Evolutionary conservation across 2,113 vertebrate genomes (phyloP).

Genomic region (Acrocephalus arundinaceus): DNA sequence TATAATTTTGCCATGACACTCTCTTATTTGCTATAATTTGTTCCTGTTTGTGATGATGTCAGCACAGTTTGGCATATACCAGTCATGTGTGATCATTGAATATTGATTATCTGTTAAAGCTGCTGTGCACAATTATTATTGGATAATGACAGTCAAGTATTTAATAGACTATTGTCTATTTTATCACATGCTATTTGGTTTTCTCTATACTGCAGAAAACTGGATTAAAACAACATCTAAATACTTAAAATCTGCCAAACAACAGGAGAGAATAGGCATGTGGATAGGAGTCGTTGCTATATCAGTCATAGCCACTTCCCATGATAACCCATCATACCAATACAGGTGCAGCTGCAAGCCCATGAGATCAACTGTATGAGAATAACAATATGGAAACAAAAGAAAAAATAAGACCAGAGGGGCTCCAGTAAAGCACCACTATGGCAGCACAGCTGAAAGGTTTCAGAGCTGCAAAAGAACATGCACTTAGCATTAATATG

Average conservation of each 20-base stretch:
- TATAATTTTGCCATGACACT: background rate
- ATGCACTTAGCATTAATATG: background rate
- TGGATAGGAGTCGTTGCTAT: background rate
- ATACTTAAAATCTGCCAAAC: background rate
- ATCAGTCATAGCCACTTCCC: background rate
- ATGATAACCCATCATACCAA: rapidly evolving
- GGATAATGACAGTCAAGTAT: background rate
- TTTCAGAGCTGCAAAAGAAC: background rate
- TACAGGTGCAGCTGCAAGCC: background rate
- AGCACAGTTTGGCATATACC: background rate
- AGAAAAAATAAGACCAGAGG: background rate
- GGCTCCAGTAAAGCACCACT: background rate
- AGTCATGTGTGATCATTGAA: rapidly evolving
- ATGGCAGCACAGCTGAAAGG: background rate
- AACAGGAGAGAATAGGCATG: background rate
- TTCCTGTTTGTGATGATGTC: background rate
- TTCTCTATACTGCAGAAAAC: background rate
- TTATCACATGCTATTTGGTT: background rate
- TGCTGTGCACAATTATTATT: background rate
- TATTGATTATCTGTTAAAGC: background rate
- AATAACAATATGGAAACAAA: background rate
- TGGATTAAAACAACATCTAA: rapidly evolving
- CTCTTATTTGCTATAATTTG: background rate
- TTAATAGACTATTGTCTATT: background rate
- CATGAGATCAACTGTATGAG: background rate